phyloP scores from a whole-genome alignment of 2,797 vertebrate genomes.

The Spizella passerina region DNA sequence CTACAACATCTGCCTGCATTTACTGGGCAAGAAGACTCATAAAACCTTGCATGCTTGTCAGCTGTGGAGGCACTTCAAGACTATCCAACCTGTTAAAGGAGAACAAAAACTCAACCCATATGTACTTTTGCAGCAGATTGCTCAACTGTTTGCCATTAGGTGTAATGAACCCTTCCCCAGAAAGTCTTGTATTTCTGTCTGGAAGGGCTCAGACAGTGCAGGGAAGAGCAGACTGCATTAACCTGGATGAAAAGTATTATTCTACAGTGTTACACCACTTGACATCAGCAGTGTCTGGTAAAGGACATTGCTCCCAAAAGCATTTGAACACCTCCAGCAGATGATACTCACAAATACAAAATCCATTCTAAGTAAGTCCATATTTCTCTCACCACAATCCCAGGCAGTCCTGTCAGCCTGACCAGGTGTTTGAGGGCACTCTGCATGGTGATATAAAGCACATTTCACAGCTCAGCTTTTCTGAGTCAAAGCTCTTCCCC shows the following conservation, averaged over 20 bases:
- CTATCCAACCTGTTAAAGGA: background rate
- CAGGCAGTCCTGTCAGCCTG: background rate
- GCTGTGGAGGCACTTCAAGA: constrained; percentile 42
- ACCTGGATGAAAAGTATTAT: background rate
- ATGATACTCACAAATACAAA: background rate
- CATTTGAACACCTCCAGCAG: background rate
- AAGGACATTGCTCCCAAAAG: constrained; percentile 18
- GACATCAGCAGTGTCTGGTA: background rate
- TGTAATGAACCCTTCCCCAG: constrained; percentile 20
- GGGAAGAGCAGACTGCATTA: background rate
- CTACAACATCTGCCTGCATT: constrained; percentile 57
- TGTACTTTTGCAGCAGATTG: background rate
- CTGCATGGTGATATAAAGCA: background rate
- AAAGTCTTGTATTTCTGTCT: constrained; percentile 42
- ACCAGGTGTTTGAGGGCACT: background rate
- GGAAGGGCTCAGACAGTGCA: constrained; percentile 1
- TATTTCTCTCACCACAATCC: background rate
- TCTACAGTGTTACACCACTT: background rate
- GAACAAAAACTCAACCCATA: constrained; percentile 31
- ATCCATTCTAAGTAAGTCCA: background rate
- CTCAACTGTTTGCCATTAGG: constrained; percentile 61
- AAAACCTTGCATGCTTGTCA: constrained; percentile 57
- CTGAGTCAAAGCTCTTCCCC: constrained; percentile 31
- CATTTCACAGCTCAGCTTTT: background rate
- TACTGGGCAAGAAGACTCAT: constrained; percentile 53